Conservation (phyloP, 2,113 vertebrate species). For the Halcyon senegalensis region DNA sequence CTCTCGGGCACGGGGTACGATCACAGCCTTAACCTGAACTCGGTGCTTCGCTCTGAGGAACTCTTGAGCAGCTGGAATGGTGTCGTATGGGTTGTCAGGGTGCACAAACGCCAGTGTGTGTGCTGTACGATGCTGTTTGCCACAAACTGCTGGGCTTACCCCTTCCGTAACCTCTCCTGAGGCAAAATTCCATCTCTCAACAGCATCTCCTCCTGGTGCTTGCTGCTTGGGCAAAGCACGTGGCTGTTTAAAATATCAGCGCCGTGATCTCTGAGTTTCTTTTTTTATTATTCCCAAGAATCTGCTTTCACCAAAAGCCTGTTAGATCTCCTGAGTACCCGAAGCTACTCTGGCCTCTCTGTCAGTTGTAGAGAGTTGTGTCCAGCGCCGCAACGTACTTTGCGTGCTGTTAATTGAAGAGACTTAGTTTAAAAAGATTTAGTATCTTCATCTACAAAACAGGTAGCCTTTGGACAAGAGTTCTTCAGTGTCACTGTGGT, state of each 20-base stretch:
- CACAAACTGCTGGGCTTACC: background rate
- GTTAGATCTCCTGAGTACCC: background rate
- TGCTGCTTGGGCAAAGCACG: background rate
- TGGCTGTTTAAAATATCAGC: background rate
- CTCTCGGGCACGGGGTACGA: conserved; percentile 89
- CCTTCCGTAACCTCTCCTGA: background rate
- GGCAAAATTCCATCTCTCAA: rapidly evolving
- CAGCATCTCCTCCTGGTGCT: background rate
- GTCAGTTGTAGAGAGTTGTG: background rate
- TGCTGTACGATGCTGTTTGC: background rate
- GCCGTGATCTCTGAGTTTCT: background rate
- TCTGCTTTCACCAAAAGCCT: background rate
- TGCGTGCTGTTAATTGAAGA: background rate
- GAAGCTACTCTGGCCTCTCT: background rate
- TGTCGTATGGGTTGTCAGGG: background rate
- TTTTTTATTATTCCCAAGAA: background rate
- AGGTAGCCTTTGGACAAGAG: background rate
- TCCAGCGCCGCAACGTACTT: background rate
- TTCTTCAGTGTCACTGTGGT: background rate
- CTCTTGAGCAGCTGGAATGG: background rate
- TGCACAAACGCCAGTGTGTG: background rate
- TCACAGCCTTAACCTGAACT: background rate
- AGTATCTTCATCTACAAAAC: background rate
- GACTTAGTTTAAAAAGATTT: background rate
- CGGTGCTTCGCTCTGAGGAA: background rate